These are phyloP conservation scores for Pentalonia nigronervosa DNA, from an alignment of 1,140 invertebrate genomes.

Conservation along the genomic window DNA sequence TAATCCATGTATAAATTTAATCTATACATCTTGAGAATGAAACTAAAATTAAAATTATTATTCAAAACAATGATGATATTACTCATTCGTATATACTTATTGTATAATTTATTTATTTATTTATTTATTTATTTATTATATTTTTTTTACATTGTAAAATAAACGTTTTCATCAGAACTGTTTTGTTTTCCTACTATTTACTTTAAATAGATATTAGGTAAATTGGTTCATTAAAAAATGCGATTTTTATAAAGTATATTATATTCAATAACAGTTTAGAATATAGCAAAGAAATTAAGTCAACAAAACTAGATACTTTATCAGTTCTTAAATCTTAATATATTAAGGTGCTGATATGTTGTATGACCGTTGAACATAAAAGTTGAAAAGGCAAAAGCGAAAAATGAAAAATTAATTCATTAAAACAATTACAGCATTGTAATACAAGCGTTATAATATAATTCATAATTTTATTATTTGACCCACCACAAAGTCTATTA, in stretches of 20 bases:
- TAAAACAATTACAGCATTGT: neutral
- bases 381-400: neutral
- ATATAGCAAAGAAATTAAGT: neutral
- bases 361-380: too few species aligned
- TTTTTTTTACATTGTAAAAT: slow-evolving; percentile 12
- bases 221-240: neutral
- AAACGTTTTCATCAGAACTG: neutral
- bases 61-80: neutral
- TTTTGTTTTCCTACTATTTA: neutral
- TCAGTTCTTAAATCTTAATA: neutral
- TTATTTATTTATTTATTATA: neutral
- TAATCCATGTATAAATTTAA: neutral
- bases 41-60: neutral
- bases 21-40: neutral
- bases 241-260: neutral
- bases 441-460: too few species aligned
- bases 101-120: slow-evolving; percentile 28
- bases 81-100: neutral
- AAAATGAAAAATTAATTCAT: neutral
- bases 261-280: neutral
- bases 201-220: neutral
- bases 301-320: neutral
- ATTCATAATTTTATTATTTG: too few species aligned
- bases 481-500: neutral
- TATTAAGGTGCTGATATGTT: neutral